These are phyloP conservation scores for Mystacides longicornis DNA, from an alignment of 2,888 invertebrate genomes.

Conservation along the genomic window DNA sequence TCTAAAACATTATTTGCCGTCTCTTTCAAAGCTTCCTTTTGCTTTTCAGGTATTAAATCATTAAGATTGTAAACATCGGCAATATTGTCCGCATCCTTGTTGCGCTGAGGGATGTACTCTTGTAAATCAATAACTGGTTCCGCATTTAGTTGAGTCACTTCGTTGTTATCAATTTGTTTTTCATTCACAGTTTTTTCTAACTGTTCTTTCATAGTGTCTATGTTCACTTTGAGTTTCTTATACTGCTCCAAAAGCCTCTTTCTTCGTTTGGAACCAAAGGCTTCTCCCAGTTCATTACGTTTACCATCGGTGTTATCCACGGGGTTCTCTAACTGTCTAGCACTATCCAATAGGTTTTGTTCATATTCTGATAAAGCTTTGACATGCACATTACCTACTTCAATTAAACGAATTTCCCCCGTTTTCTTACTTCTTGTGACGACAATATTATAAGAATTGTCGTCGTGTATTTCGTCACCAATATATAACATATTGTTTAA, in stretches of 20 bases:
- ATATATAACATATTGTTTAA: conserved; percentile 16
- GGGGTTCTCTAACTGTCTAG: background rate
- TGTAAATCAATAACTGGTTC: conserved; percentile 4
- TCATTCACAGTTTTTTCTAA: conserved; percentile 19
- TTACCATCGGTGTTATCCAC: background rate
- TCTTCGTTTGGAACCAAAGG: conserved; percentile 22
- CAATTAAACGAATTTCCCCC: conserved; percentile 32
- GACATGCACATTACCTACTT: conserved; percentile 27
- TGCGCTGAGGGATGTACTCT: conserved; percentile 24
- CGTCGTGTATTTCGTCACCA: conserved; percentile 13
- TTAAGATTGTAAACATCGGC: conserved; percentile 33
- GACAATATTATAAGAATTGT: conserved; percentile 14
- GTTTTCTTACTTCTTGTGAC: conserved; percentile 31
- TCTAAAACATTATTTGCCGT: conserved; percentile 27
- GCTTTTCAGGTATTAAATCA: conserved; percentile 32
- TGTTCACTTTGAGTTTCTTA: conserved; percentile 20
- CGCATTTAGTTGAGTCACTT: conserved; percentile 9
- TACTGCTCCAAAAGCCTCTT: conserved; percentile 20
- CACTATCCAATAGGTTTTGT: conserved; percentile 5
- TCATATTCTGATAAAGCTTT: conserved; percentile 18
- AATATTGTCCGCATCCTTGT: conserved; percentile 31
- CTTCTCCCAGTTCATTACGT: conserved; percentile 13
- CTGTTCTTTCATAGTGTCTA: conserved; percentile 23
- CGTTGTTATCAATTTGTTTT: conserved; percentile 13
- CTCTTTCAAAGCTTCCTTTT: conserved; percentile 30